Evolutionary conservation across 2,113 vertebrate species (phyloP), one percentile per base, ranked within the genome.

Genomic region (Phainopepla nitens): DNA sequence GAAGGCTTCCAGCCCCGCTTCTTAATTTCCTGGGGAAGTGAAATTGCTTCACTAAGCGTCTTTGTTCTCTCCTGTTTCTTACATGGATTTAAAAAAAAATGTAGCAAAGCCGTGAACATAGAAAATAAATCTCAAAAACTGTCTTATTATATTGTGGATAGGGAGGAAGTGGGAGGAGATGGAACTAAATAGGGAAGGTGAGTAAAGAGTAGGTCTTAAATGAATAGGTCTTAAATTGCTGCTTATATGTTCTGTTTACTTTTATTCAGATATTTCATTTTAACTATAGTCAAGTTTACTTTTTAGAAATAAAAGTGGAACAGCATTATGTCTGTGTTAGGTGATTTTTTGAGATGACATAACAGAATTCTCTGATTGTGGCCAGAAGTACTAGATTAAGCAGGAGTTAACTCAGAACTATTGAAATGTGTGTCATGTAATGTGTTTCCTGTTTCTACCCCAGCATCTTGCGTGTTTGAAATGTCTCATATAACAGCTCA

Each of bases 51-150:
- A 61, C 54, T 47, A 68, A 85, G 57, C 1, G 3, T 42, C 56
- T 69, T 89, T 92, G 53, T 95, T 82, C 45, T 82, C 10, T 64
- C 27, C 41, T 57, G 5, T 68, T 84, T 72, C 42, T 84, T 49
- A 36, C 11, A 1, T 35, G 70, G 33, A 31, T 65, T 65, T 4
- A 0, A 28, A 69, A 70, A 49, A 47, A 61, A 49, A 47, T 0
- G 8, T 41, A 53, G 62, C 36, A 69, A 69, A 86, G 35, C 35
- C n/a, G 6, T 44, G 71, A 78, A 77, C 95, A 83, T 5, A 50
- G 60, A 82, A 86, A 93, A 35, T 49, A 92, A 93, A 70, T 79
- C 8, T 66, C 73, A 53, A 82, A 47, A 73, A 47, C 33, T 36
- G 2, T 66, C 14, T 35, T 41, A 6, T 2, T 62, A 14, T 77